These are phyloP conservation scores for Metallyticus violacea DNA, from an alignment of 2,888 invertebrate species.

Conservation along the genomic window DNA sequence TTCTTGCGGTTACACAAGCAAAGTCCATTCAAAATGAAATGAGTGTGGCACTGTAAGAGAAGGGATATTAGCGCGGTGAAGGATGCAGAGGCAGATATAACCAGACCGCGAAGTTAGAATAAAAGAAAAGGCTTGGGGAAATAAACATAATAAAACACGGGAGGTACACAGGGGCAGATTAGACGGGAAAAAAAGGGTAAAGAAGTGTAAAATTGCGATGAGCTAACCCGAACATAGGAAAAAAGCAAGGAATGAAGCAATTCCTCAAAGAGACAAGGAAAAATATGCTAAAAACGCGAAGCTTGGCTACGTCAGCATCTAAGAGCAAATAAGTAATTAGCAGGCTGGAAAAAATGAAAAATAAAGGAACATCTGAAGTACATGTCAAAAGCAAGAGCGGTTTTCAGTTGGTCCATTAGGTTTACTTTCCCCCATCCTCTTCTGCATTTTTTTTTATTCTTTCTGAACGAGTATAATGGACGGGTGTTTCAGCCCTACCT, in stretches of 20 bases:
- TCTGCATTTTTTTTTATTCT: too few species aligned
- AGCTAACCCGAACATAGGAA: conserved; percentile 13
- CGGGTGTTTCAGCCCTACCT: neutral
- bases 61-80: too few species aligned
- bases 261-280: conserved; percentile 1
- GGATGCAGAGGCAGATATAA: too few species aligned
- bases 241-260: conserved; percentile 19
- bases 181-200: too few species aligned
- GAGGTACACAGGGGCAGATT: neutral
- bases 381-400: neutral
- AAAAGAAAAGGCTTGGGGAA: neutral
- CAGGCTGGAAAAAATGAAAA: neutral
- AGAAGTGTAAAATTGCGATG: neutral
- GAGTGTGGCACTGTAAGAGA: neutral
- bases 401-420: neutral
- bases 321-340: neutral
- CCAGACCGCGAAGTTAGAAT: neutral
- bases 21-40: neutral
- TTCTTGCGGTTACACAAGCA: neutral
- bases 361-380: neutral
- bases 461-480: too few species aligned
- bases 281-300: neutral
- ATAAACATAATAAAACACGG: neutral
- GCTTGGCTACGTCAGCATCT: neutral
- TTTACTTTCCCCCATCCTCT: neutral